phyloP scores from a whole-genome alignment of 2,888 invertebrate genomes.

The Macrosiphum euphorbiae region DNA sequence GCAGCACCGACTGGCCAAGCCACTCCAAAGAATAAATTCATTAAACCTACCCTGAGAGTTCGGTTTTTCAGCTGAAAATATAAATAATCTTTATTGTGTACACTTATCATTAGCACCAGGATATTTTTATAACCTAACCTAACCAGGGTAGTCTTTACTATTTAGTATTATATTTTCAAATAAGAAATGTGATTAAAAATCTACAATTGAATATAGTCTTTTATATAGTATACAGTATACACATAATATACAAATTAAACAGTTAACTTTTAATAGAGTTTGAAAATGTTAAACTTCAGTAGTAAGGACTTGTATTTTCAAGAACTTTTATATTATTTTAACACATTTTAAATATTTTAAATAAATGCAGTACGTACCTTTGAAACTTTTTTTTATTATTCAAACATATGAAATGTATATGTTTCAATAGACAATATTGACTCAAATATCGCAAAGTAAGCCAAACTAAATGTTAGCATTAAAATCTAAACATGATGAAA shows the following conservation, averaged over 20 bases:
- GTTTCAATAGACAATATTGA: background rate
- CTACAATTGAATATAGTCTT: background rate
- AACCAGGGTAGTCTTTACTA: background rate
- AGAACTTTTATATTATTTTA: background rate
- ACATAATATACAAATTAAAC: background rate
- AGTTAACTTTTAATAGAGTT: background rate
- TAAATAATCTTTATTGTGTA: no score
- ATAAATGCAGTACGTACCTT: background rate
- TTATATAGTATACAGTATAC: background rate
- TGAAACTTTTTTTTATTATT: background rate
- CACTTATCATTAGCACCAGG: background rate
- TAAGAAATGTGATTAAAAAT: background rate
- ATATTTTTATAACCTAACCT: background rate
- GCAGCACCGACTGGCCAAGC: constrained; percentile 74
- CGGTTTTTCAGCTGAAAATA: constrained; percentile 76
- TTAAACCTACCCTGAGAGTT: constrained; percentile 87
- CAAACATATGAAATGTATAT: background rate
- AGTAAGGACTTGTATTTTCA: background rate
- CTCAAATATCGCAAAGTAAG: background rate
- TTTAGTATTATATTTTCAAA: background rate
- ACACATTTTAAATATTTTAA: background rate
- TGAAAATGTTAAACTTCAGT: background rate
- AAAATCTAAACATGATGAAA: background rate
- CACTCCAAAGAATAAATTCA: constrained; percentile 89
- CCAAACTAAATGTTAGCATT: background rate